Evolutionary conservation across 1,140 invertebrate genomes (phyloP).

Genomic region (Bombus waltoni): DNA sequence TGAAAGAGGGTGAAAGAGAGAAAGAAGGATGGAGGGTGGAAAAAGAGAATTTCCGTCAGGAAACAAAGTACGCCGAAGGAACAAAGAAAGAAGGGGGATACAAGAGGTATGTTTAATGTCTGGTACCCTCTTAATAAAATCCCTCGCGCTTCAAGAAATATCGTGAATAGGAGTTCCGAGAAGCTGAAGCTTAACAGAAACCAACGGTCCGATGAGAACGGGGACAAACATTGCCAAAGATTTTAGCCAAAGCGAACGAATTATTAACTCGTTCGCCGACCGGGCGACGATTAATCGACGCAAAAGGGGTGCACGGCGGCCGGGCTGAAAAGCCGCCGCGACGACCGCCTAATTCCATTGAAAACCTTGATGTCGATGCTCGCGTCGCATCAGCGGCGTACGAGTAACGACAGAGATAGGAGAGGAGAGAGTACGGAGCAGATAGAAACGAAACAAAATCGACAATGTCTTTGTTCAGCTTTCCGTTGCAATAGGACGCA

Average conservation of each 20-base stretch:
- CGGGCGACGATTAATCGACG: slow-evolving; percentile 24
- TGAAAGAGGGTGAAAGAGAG: neutral
- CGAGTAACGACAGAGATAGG: neutral
- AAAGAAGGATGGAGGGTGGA: neutral
- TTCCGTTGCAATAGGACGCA: no score
- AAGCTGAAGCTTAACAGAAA: slow-evolving; percentile 16
- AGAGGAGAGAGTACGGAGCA: neutral
- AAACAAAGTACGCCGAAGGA: slow-evolving; percentile 41
- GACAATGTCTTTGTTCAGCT: neutral
- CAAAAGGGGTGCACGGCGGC: neutral
- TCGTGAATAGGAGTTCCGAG: slow-evolving; percentile 68
- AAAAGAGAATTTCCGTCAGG: slow-evolving; percentile 8
- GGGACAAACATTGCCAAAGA: slow-evolving; percentile 33
- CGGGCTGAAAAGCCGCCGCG: neutral
- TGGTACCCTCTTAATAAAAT: slow-evolving; percentile 73
- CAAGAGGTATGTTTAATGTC: slow-evolving; percentile 48
- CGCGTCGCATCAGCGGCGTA: neutral
- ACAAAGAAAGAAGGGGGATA: slow-evolving; percentile 45
- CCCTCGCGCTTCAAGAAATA: slow-evolving; percentile 73
- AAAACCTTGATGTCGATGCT: neutral
- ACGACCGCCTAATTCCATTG: neutral
- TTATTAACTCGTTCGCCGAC: slow-evolving; percentile 32
- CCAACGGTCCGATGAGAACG: slow-evolving; percentile 7
- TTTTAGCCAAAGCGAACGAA: slow-evolving; percentile 12
- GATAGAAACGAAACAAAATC: no score